Conservation (phyloP, 2,888 invertebrate genomes). For the Nemoura dubitans region DNA sequence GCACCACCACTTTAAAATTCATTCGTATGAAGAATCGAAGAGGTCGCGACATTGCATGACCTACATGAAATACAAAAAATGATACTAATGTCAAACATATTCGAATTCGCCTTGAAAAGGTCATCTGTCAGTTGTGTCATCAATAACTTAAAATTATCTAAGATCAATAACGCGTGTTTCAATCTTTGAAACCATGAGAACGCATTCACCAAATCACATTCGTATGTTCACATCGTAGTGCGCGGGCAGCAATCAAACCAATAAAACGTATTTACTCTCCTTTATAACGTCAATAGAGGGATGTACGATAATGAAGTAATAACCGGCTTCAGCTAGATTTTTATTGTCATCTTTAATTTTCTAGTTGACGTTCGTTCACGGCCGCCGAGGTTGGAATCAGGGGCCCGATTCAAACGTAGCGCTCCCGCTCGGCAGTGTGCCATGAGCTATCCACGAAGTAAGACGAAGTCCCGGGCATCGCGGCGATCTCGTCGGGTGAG, state of each 20-base stretch:
- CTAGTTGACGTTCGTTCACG: neutral
- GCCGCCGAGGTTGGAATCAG: neutral
- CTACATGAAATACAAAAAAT: neutral
- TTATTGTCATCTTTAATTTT: neutral
- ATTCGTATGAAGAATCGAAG: neutral
- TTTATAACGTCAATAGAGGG: neutral
- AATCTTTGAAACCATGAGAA: neutral
- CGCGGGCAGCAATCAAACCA: neutral
- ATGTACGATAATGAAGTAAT: neutral
- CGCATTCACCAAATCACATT: neutral
- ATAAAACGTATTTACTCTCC: neutral
- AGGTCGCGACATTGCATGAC: neutral
- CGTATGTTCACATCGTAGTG: neutral
- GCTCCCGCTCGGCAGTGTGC: constrained; percentile 32
- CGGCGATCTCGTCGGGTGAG: constrained; percentile 30
- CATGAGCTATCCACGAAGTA: constrained; percentile 34
- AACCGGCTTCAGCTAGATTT: neutral
- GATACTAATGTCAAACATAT: constrained; percentile 3
- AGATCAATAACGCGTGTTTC: neutral
- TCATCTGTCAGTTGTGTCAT: neutral
- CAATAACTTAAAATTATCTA: neutral
- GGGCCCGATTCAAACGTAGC: constrained; percentile 21
- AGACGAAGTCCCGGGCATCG: constrained; percentile 18
- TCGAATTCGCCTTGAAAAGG: neutral
- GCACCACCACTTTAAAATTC: neutral